Base-by-base conservation (phyloP, 2,888 invertebrate species). In the Drosophila crucigera region DNA sequence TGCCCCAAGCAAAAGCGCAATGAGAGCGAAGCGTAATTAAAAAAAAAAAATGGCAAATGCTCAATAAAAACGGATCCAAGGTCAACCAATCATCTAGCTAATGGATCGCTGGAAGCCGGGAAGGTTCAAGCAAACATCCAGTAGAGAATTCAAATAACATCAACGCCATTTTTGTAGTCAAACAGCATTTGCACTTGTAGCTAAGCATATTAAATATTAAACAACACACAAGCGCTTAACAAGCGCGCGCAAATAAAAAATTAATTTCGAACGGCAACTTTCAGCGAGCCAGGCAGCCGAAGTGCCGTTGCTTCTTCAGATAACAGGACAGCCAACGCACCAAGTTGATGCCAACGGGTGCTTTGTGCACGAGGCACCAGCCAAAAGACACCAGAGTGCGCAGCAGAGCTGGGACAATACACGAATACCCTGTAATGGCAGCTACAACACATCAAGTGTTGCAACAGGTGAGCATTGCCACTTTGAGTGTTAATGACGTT, bases 231-330 rank as follows among this genome's bases (percentile, higher is more conserved):
- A 55, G 53, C 65, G 33, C 53, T 56, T 31, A 73, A 59, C 64
- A 73, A 86, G 69, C 70, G 76, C 74, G 71, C 55, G 54, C 50
- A 76, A 74, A 85, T 82, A 69, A 62, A 68, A 89, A 83, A 83
- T 88, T 85, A 72, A 85, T 86, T 82, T 82, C 31, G 52, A 73
- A 65, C 50, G 69, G 59, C 68, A 80, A 84, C 71, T 80, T 79
- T 73, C 61, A 54, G 63, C 75, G 61, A 53, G 43, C 30, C 52
- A 31, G 30, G 30, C 11, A 25, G 25, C 55, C 54, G 37, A 43
- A 28, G 50, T 58, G 10, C 30, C 54, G 52, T 53, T 54, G 25
- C 47, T 10, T 25, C 33, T 10, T 39, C 30, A 19, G 28, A 33
- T 39, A 47, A 4, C 69, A 47, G 39, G 28, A 33, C n/a, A 53